Evolutionary conservation across 37 sponge, comb jelly and placozoan species (phyloP).

Genomic region (Petrosia ficiformis): DNA sequence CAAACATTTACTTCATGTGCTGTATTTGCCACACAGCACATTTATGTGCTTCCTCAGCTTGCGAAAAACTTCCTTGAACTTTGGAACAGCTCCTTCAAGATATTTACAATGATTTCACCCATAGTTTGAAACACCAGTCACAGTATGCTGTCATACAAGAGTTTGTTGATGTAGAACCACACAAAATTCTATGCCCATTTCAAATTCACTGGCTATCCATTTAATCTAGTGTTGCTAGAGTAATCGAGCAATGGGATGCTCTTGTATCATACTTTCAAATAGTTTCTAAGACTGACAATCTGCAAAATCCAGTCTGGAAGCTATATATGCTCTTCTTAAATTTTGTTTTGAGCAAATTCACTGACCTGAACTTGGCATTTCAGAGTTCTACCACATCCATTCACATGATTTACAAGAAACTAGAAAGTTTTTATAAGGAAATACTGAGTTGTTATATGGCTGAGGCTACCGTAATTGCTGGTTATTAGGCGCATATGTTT

Average conservation of each 20-base stretch:
- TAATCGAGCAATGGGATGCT: not conserved
- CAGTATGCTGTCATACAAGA: not conserved
- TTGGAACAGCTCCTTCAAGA: not conserved
- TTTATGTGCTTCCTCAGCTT: not conserved
- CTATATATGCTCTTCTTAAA: not conserved
- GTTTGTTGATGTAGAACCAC: not conserved
- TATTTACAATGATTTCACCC: not conserved
- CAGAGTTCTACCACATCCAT: not conserved
- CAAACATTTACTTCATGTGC: not conserved
- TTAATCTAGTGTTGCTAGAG: not conserved
- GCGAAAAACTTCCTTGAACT: not conserved
- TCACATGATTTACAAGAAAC: not conserved
- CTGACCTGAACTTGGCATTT: not conserved
- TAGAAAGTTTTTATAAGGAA: not conserved
- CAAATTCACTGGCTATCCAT: conserved; percentile 7
- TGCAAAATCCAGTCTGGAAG: not conserved
- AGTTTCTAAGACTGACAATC: not conserved
- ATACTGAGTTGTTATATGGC: not conserved
- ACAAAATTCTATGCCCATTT: not conserved
- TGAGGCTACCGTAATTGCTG: not conserved
- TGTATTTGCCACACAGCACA: conserved; percentile 2
- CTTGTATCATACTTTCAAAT: not conserved
- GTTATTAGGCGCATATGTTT: too few relatives aligned
- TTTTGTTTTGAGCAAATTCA: not conserved
- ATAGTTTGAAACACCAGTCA: not conserved